Conservation (phyloP, 2,888 invertebrate species). For the Ceratothoa steindachneri region DNA sequence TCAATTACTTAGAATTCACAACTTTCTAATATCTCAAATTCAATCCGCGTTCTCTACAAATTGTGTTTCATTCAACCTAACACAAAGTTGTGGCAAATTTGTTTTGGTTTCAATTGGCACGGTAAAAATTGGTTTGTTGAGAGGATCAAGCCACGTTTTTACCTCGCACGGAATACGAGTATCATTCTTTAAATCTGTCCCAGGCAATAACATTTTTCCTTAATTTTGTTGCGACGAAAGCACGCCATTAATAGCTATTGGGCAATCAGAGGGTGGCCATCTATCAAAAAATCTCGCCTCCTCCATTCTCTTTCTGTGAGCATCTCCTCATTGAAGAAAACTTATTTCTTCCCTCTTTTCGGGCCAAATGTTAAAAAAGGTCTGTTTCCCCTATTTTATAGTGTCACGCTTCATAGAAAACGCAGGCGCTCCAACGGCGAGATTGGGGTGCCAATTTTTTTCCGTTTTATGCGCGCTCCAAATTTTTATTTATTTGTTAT, state of each 20-base stretch:
- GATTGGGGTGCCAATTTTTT: conserved; percentile 6
- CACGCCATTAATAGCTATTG: not conserved
- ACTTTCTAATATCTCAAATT: too few relatives aligned
- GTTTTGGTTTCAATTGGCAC: too few relatives aligned
- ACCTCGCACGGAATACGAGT: too few relatives aligned
- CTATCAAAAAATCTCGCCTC: not conserved
- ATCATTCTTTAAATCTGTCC: too few relatives aligned
- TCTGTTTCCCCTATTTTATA: conserved; percentile 9
- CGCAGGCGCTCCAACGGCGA: not conserved
- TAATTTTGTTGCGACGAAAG: not conserved
- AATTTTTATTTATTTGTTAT: not conserved
- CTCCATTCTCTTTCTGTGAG: not conserved
- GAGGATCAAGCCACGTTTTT: too few relatives aligned
- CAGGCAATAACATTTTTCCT: too few relatives aligned
- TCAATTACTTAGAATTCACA: too few relatives aligned
- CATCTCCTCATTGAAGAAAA: conserved; percentile 7
- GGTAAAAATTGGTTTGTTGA: too few relatives aligned
- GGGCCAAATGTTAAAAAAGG: not conserved
- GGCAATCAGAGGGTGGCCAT: not conserved
- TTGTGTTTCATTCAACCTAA: too few relatives aligned
- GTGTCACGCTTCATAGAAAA: conserved; percentile 13
- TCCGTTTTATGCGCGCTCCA: not conserved
- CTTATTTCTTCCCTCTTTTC: not conserved
- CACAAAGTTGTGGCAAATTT: too few relatives aligned
- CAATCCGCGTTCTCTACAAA: too few relatives aligned